Evolutionary conservation across 2,797 vertebrate species (phyloP), one percentile per base, ranked within the genome.

Genomic region (Betta splendens): DNA sequence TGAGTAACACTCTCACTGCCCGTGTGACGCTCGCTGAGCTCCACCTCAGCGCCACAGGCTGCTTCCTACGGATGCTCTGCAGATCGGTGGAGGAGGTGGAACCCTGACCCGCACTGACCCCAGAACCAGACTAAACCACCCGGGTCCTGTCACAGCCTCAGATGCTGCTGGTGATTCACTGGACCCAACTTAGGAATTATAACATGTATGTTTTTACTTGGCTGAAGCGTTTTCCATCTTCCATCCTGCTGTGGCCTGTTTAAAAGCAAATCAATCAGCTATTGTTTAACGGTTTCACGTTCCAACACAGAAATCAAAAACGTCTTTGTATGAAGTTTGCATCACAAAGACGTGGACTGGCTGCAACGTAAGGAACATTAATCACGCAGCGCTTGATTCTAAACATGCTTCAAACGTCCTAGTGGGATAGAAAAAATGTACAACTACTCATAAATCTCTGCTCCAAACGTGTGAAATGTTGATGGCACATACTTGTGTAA

Each of bases 401-500:
- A 31, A 53, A 64, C 55, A 45, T 17, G 18, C 17, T 44, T 40
- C 15, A 23, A 5, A 22, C 59, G 31, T 33, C 10, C 18, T 7
- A 1, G 55, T 25, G 44, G 16, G 11, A 46, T 20, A 35, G 4
- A 28, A 52, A 68, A 59, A 66, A 54, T 33, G 28, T 16, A 9
- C 25, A 33, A 25, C 10, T 22, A 2, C 39, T n/a, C 58, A 44
- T 57, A 64, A 69, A 64, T 69, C 67, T 60, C 5, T 33, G 51
- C 15, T 17, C 20, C 20, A 7, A 29, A 62, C 39, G 26, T 46
- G 53, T 48, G 31, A 75, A 67, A 46, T 5, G 69, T 38, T 20
- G 52, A 16, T 58, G 45, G 57, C 49, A 10, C 64, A 49, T 20
- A 50, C 52, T 48, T 63, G 47, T 54, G 51, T 71, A 51, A 75